These are phyloP conservation scores for Mongoloraphidia duomilia DNA, from an alignment of 2,888 invertebrate species.

Conservation along the genomic window DNA sequence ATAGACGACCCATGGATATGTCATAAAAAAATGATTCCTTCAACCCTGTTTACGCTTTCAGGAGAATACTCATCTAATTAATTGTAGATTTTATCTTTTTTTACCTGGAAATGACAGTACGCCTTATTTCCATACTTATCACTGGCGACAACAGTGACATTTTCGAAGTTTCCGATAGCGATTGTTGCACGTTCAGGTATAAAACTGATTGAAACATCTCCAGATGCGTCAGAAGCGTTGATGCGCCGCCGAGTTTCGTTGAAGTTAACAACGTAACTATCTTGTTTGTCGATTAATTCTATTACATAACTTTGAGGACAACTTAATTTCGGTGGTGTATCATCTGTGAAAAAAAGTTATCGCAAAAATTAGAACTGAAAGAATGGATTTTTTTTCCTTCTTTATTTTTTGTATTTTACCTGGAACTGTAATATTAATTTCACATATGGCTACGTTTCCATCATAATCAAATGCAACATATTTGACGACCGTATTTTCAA, in stretches of 20 bases:
- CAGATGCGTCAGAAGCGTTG: conserved; percentile 77
- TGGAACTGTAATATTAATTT: conserved; percentile 88
- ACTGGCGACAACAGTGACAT: conserved; percentile 78
- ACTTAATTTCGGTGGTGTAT: conserved; percentile 77
- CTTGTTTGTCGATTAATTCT: conserved; percentile 77
- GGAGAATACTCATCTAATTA: background rate
- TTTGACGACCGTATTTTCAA: conserved; percentile 83
- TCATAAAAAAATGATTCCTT: background rate
- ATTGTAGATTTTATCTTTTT: background rate
- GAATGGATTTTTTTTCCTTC: background rate
- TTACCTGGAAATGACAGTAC: conserved; percentile 80
- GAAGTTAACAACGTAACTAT: conserved; percentile 80
- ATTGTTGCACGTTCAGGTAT: conserved; percentile 74
- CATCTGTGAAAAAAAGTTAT: conserved; percentile 37
- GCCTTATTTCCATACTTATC: conserved; percentile 82
- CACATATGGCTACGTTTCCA: conserved; percentile 93
- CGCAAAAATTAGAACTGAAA: conserved; percentile 1
- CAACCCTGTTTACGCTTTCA: too few relatives aligned
- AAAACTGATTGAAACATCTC: conserved; percentile 70
- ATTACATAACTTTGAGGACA: conserved; percentile 92
- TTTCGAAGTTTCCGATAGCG: conserved; percentile 75
- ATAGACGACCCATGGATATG: background rate
- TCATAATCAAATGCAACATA: conserved; percentile 96
- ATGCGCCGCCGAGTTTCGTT: conserved; percentile 76
- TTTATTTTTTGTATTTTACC: conserved; percentile 24